Percentiles rank a stretch among this genome's conserved stretches.
These are phyloP conservation scores for Lamproptera curius DNA, from an alignment of 2,888 invertebrate species.

Conservation along the genomic window DNA sequence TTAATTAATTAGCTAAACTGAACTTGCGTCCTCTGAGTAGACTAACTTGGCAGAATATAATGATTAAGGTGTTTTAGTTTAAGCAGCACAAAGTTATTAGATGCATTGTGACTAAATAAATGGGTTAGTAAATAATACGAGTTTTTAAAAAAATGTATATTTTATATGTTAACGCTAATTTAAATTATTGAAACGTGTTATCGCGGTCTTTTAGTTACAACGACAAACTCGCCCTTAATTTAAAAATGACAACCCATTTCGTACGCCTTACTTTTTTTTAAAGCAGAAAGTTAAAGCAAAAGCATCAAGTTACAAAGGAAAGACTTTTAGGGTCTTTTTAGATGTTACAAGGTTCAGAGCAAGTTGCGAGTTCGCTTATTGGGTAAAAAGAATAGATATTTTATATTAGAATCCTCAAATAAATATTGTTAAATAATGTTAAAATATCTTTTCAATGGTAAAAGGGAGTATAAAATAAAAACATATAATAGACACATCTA, in stretches of 20 bases:
- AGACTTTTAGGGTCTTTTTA: slow-evolving; percentile 54
- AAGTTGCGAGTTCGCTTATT: too few relatives aligned
- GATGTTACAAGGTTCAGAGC: slow-evolving; percentile 49
- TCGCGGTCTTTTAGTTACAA: neutral
- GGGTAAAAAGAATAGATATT: too few relatives aligned
- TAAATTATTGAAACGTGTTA: neutral
- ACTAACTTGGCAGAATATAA: slow-evolving; percentile 16
- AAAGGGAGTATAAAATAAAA: too few relatives aligned
- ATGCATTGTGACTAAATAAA: slow-evolving; percentile 7
- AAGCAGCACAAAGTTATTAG: slow-evolving; percentile 10
- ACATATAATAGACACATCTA: too few relatives aligned
- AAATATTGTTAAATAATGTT: too few relatives aligned
- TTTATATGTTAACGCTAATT: neutral
- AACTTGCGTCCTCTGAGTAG: slow-evolving; percentile 33
- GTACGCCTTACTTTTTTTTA: slow-evolving; percentile 23
- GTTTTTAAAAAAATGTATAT: too few relatives aligned
- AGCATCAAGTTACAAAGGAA: slow-evolving; percentile 58
- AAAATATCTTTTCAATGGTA: too few relatives aligned
- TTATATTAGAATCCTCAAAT: too few relatives aligned
- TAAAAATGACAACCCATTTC: slow-evolving; percentile 11
- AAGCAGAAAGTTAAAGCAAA: slow-evolving; percentile 54
- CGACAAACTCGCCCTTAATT: too few relatives aligned
- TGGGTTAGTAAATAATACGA: neutral
- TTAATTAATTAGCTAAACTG: slow-evolving; percentile 28
- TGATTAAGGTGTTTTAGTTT: slow-evolving; percentile 17